Evolutionary conservation across 2,113 vertebrate genomes (phyloP).

Genomic region (Cricetomys ansorgei): DNA sequence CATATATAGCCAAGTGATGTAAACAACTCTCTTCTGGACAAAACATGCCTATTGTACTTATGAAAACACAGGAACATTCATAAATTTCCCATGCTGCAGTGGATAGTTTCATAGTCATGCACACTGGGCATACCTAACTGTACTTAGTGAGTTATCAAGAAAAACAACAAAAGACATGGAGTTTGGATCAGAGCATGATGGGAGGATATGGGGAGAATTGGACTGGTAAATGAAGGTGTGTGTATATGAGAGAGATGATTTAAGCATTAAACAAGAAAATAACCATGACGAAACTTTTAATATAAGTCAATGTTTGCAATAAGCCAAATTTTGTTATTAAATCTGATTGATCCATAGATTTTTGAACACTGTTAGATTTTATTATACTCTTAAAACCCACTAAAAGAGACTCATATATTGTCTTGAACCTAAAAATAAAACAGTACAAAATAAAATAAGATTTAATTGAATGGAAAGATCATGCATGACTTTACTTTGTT

Average conservation of each 20-base stretch:
- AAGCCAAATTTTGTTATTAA: background rate
- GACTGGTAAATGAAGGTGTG: background rate
- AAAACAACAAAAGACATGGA: background rate
- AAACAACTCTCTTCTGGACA: background rate
- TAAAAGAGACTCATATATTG: background rate
- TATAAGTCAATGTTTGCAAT: background rate
- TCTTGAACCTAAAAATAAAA: background rate
- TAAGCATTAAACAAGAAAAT: no score
- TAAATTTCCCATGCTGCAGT: background rate
- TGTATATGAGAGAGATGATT: background rate
- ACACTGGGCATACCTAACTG: background rate
- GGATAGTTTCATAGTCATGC: background rate
- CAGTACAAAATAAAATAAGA: background rate
- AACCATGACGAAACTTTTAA: background rate
- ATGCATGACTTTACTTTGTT: background rate
- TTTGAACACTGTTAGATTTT: background rate
- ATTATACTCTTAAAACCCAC: background rate
- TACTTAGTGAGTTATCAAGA: background rate
- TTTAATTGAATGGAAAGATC: background rate
- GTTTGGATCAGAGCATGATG: background rate
- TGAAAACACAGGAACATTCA: background rate
- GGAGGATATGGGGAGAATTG: background rate
- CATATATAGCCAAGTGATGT: no score
- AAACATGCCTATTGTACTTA: background rate
- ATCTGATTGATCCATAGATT: background rate